A percentile compares a stretch with the other conserved stretches of the same genome.
phyloP scores from a whole-genome alignment of 2,113 vertebrate genomes.

The Tretioscincus oriximinensis region DNA sequence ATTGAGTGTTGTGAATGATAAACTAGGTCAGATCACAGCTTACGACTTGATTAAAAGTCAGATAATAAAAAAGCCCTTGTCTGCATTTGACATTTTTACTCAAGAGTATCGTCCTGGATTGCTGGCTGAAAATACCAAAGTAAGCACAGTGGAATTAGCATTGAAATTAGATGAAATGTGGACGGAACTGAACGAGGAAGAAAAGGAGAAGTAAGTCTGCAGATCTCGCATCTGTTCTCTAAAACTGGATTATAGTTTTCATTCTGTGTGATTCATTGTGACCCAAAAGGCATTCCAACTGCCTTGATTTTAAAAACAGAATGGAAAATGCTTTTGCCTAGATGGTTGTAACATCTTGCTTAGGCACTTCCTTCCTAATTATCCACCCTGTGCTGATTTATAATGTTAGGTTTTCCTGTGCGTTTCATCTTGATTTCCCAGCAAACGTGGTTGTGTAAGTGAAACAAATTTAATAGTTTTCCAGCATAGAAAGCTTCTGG shows the following conservation, averaged over 20 bases:
- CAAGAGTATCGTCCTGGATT: conserved; percentile 79
- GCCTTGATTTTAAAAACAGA: conserved; percentile 62
- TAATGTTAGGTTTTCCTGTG: conserved; percentile 61
- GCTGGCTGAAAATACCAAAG: conserved; percentile 78
- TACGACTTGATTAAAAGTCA: conserved; percentile 89
- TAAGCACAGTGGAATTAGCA: conserved; percentile 79
- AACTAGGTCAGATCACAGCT: conserved; percentile 79
- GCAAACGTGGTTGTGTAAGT: conserved; percentile 17
- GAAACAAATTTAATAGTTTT: background rate
- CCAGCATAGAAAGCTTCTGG: background rate
- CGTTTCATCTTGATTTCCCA: conserved; percentile 46
- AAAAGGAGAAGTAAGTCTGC: conserved; percentile 88
- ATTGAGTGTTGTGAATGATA: conserved; percentile 80
- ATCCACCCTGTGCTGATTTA: conserved; percentile 50
- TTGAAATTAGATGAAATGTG: conserved; percentile 78
- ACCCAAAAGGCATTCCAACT: conserved; percentile 48
- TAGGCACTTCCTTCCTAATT: conserved; percentile 55
- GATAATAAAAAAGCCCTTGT: conserved; percentile 80
- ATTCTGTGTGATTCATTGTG: conserved; percentile 72
- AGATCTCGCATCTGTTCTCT: conserved; percentile 69
- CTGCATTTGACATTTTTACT: conserved; percentile 82
- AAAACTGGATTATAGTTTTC: conserved; percentile 64
- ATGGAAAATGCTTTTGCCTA: conserved; percentile 68
- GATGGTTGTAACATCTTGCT: conserved; percentile 37
- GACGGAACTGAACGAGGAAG: conserved; percentile 85